Percentiles rank a stretch among this genome's conserved stretches.
These are phyloP conservation scores for Melanostoma mellinum DNA, from an alignment of 2,888 invertebrate species.

Conservation along the genomic window DNA sequence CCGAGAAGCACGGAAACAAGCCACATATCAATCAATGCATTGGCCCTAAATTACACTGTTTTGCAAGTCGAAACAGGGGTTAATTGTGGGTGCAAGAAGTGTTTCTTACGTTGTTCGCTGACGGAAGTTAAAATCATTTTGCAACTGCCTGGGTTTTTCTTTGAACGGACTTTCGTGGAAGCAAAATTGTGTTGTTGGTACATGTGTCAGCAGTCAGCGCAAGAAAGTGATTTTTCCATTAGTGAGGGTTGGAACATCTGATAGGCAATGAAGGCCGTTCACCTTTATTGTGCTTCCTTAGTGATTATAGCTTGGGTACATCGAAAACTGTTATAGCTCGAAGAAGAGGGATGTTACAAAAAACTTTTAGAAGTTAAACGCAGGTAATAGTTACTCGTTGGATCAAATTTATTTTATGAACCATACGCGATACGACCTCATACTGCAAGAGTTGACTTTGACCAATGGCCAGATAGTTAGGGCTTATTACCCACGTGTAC, in stretches of 20 bases:
- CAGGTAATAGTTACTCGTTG: no score
- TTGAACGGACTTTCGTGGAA: constrained; percentile 6
- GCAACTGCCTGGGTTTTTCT: constrained; percentile 18
- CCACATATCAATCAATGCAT: constrained; percentile 70
- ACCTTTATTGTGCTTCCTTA: not conserved
- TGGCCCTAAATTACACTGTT: constrained; percentile 60
- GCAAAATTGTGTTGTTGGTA: constrained; percentile 7
- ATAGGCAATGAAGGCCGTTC: not conserved
- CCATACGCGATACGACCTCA: no score
- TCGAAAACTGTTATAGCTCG: no score
- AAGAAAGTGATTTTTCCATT: not conserved
- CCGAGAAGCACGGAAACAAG: constrained; percentile 66
- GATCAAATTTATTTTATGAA: no score
- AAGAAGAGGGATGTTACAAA: no score
- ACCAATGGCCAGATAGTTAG: no score
- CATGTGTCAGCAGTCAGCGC: not conserved
- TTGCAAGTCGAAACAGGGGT: constrained; percentile 55
- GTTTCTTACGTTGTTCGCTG: constrained; percentile 53
- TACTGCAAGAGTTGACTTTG: no score
- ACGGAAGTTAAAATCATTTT: constrained; percentile 53
- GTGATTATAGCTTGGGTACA: no score
- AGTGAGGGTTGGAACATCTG: not conserved
- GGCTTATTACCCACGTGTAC: no score
- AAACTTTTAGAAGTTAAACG: no score
- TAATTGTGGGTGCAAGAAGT: constrained; percentile 69